phyloP scores from a whole-genome alignment of 2,113 vertebrate species.

The Notechis scutatus region DNA sequence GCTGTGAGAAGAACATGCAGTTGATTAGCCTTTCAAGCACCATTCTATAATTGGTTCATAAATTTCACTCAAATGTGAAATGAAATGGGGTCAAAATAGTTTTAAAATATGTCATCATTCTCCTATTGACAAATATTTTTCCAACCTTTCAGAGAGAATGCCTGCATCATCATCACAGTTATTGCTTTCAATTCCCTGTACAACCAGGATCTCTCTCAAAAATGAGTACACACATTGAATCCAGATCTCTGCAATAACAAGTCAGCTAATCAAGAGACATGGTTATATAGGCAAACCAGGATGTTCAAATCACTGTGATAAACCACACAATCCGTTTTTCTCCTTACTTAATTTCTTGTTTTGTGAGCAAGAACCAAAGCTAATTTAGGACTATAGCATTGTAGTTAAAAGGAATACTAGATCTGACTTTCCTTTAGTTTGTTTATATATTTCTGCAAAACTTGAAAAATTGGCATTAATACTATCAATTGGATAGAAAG shows the following conservation, averaged over 20 bases:
- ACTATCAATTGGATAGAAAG: background rate
- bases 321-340: accelerated
- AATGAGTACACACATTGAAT: background rate
- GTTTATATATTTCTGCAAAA: background rate
- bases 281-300: background rate
- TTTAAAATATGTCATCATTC: conserved; percentile 44
- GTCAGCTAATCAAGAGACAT: background rate
- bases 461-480: background rate
- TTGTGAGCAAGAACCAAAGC: conserved; percentile 2
- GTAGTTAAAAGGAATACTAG: background rate
- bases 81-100: conserved; percentile 44
- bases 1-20: background rate
- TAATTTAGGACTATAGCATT: background rate
- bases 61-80: conserved; percentile 52
- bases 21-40: conserved; percentile 39
- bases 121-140: background rate
- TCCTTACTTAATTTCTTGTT: background rate
- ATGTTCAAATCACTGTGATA: background rate
- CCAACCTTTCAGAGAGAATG: background rate
- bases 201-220: background rate
- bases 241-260: background rate
- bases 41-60: background rate
- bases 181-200: background rate
- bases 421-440: background rate
- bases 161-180: background rate